Conservation (phyloP, 2,888 invertebrate genomes). For the Glaucopsyche alexis region DNA sequence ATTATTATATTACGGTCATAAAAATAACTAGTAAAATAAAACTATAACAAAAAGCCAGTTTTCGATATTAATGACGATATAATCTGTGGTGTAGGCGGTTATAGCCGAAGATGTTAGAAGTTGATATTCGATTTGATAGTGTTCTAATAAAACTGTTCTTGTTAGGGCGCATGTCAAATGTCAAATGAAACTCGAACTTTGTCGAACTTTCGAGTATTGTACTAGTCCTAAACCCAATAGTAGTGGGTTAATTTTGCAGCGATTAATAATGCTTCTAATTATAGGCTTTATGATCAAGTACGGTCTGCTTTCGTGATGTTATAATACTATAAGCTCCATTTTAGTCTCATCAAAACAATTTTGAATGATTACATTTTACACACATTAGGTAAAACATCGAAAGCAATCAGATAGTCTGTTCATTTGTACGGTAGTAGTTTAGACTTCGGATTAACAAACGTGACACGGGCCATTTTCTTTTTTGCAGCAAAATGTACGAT, state of each 20-base stretch:
- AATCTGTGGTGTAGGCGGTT: conserved; percentile 6
- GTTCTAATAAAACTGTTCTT: conserved; percentile 23
- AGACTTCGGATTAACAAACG: too few species aligned
- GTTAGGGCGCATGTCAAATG: conserved; percentile 11
- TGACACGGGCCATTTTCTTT: too few species aligned
- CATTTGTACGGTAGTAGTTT: too few species aligned
- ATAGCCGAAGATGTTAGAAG: background rate
- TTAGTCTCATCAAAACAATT: background rate
- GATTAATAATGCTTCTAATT: background rate
- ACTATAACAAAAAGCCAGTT: conserved; percentile 14
- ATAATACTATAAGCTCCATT: background rate
- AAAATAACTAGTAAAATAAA: conserved; percentile 17
- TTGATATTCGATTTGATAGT: background rate
- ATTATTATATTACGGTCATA: conserved; percentile 8
- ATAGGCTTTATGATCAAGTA: background rate
- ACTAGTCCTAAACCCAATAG: background rate
- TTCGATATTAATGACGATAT: conserved; percentile 13
- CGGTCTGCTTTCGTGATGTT: too few species aligned
- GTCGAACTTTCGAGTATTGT: conserved; percentile 4
- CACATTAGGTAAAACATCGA: too few species aligned
- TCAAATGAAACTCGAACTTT: background rate
- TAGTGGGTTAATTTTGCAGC: background rate
- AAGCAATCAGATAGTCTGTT: too few species aligned
- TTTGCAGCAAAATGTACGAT: too few species aligned
- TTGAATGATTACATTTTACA: too few species aligned